These are phyloP conservation scores for Odontocolon sp. DNA, from an alignment of 2,888 invertebrate genomes.

Conservation along the genomic window DNA sequence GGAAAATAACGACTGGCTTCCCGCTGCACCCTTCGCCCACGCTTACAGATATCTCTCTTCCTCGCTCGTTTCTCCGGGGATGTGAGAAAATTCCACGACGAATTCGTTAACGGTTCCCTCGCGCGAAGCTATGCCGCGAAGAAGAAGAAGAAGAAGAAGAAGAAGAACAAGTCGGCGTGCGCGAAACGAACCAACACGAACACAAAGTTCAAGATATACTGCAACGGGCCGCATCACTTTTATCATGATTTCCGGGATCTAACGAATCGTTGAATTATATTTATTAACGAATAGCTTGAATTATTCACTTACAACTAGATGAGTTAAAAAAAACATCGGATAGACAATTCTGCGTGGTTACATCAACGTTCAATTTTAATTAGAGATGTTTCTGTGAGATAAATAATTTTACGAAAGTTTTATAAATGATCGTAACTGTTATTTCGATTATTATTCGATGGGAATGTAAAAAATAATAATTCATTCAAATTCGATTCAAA, in stretches of 20 bases:
- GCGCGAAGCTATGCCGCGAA: conserved; percentile 37
- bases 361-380: background rate
- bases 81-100: conserved; percentile 63
- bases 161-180: conserved; percentile 30
- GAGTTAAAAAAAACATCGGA: too few relatives aligned
- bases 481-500: too few relatives aligned
- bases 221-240: conserved; percentile 26
- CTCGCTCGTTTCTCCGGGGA: conserved; percentile 29
- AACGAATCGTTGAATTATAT: conserved; percentile 46
- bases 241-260: conserved; percentile 55
- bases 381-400: too few relatives aligned
- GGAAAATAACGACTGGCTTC: conserved; percentile 61
- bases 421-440: too few relatives aligned
- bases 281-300: conserved; percentile 48
- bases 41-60: conserved; percentile 15
- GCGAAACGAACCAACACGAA: conserved; percentile 36
- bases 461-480: too few relatives aligned
- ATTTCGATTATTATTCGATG: too few relatives aligned
- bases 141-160: conserved; percentile 47
- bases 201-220: background rate
- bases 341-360: too few relatives aligned
- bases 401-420: too few relatives aligned
- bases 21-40: conserved; percentile 51
- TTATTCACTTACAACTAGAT: background rate
- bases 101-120: conserved; percentile 58